Evolutionary conservation across 2,888 invertebrate genomes (phyloP).

Genomic region (Chrysomela aeneicollis): DNA sequence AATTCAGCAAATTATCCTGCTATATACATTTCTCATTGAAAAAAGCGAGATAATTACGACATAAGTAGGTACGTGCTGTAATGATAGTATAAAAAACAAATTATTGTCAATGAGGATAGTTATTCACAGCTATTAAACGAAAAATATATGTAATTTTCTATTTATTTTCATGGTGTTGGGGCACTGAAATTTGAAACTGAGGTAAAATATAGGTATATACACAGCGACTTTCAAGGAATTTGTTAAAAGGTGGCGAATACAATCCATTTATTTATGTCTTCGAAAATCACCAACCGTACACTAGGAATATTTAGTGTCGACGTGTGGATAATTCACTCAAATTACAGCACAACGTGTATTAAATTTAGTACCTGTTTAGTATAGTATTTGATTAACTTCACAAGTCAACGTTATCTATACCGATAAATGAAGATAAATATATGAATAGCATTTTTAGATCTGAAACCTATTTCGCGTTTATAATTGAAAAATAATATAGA

Average conservation of each 20-base stretch:
- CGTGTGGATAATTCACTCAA: no score
- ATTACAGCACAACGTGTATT: no score
- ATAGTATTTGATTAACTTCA: no score
- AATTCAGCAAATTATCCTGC: neutral
- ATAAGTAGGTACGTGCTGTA: slow-evolving; percentile 20
- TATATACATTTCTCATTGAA: neutral
- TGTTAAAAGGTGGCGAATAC: slow-evolving; percentile 16
- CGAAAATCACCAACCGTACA: slow-evolving; percentile 1
- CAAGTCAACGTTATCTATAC: no score
- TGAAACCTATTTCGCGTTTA: no score
- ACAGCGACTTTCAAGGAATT: slow-evolving; percentile 2
- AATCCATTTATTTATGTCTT: slow-evolving; percentile 1
- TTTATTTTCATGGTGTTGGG: slow-evolving; percentile 27
- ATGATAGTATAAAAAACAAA: slow-evolving; percentile 26
- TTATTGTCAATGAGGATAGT: slow-evolving; percentile 32
- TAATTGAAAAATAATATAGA: no score
- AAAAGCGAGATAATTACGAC: slow-evolving; percentile 2
- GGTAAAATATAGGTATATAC: neutral
- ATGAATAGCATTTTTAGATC: no score
- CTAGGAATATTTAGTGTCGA: no score
- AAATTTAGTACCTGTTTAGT: no score
- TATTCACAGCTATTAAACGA: slow-evolving; percentile 28
- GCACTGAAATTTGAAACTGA: slow-evolving; percentile 19
- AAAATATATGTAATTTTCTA: slow-evolving; percentile 34
- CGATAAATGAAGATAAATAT: no score